Evolutionary conservation across 2,113 vertebrate species (phyloP).

Genomic region (Propithecus coquereli): DNA sequence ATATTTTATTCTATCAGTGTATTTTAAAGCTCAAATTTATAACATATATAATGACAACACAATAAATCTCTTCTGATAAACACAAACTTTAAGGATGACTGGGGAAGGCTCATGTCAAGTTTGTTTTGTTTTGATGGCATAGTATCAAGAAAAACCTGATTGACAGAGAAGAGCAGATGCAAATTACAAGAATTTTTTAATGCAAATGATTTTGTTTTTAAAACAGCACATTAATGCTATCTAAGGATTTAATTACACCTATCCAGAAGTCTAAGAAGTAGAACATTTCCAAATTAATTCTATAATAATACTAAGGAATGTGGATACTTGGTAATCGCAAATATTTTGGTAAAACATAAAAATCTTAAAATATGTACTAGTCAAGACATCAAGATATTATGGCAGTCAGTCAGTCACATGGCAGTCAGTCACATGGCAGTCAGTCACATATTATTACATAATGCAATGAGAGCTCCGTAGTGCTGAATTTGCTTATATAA

Average conservation of each 20-base stretch:
- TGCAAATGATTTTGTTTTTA: neutral
- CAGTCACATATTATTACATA: neutral
- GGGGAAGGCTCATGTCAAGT: neutral
- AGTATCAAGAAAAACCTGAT: conserved; percentile 17
- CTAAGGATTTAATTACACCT: conserved; percentile 7
- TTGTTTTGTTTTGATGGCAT: neutral
- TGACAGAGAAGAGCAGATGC: neutral
- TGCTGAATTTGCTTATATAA: neutral
- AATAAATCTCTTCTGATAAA: conserved; percentile 3
- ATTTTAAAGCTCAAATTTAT: conserved; percentile 34
- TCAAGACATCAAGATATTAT: neutral
- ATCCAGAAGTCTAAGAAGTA: neutral
- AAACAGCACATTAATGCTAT: neutral
- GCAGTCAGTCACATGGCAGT: neutral
- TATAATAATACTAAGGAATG: conserved; percentile 11
- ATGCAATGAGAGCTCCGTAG: neutral
- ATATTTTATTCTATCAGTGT: neutral
- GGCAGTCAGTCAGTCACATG: neutral
- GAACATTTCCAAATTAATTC: conserved; percentile 15
- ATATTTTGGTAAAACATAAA: conserved; percentile 20
- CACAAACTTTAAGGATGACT: neutral
- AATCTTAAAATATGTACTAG: neutral
- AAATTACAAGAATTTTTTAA: neutral
- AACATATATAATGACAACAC: conserved; percentile 7
- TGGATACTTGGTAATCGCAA: conserved; percentile 35